Base-by-base conservation (phyloP, 2,797 vertebrate species). In the Protonibea diacanthus region DNA sequence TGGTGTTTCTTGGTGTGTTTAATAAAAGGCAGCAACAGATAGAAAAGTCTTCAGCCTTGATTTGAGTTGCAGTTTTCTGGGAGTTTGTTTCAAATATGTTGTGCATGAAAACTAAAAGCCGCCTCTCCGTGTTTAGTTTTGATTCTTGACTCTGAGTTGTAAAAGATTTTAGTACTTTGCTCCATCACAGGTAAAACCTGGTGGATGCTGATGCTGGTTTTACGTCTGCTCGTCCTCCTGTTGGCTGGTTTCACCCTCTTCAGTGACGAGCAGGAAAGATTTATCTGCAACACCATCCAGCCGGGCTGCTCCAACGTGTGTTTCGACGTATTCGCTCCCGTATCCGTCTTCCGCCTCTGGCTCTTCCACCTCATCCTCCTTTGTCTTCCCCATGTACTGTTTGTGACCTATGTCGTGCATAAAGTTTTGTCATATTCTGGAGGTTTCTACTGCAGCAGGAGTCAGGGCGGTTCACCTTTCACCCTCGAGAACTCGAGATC, bases 201-300 rank as follows among this genome's bases (percentile, higher is more conserved):
- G 97, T 92, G 98, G 58, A 65, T 95, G 55, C 0, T 97, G 73
- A 90, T 90, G 56, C 40, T 98, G 2, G 82, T 96, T 44, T 80
- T 97, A 5, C 91, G 97, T 23, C 72, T 97, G 66, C 79, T 85
- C 2, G 88, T 97, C 80, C 84, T 98, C 3, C 83, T 97, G 44
- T 63, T 96, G 42, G 96, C 96, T 0, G 97, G 96, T 1, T 95
- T 95, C 51, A 95, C 96, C 0, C 95, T 99, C 49, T 99, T 97
- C 86, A 90, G 96, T 7, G 98, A 98, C 0, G 98, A 99, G 78
- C 97, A 97, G 92, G 96, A 97, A 27, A 85, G 95, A 25, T 98
- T 99, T 1, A 66, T 97, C 69, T 99, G 97, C 69, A 98, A 98
- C 89, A 98, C 97, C 5, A 82, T 98, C 84, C 98, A 99, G 63